Evolutionary conservation across 53 echinoderm and acorn worm species (phyloP), one percentile per base, ranked within the genome.

Genomic region (Echinometra lucunter): DNA sequence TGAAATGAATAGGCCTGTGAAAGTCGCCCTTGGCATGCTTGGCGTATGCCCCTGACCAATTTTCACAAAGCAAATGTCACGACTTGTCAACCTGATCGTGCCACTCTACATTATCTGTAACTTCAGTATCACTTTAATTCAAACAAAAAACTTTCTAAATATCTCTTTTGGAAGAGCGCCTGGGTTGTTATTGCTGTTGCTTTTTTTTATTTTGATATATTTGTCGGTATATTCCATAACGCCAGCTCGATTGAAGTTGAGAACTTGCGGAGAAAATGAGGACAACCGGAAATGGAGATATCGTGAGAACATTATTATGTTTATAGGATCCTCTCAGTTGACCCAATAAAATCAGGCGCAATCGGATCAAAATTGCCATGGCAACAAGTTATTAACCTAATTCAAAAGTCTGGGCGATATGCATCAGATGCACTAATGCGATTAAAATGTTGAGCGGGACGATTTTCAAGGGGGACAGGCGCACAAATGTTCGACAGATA

Each of bases 361-460:
- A 92, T 92, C 74, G 75, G 92, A 92, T 92, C 75, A 74, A 75
- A 92, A 78, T 55, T 57, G 35, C 78, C 92, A 74, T 74, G 92
- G 78, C 34, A 78, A 78, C 92, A 5, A 75, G 75, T 75, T 92
- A 92, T 92, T 92, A 78, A 92, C 92, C 92, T 92, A 74, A 92
- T 92, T 92, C 78, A 74, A 78, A 92, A 47, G 78, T 92, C 74
- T 78, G 34, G 19, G 92, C 37, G 78, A 92, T 69, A 42, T 44
- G 38, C 45, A 91, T 66, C 70, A 69, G 91, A 70, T 44, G 70
- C 28, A 11, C 70, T 67, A 63, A 69, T 91, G 4, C 47, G n/a
- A 69, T 91, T 91, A 67, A 72, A 66, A 63, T 40, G 91, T 45
- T 45, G 70, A 91, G 67, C 91, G 6, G 57, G 66, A 82, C 44